Conservation (phyloP, 2,888 invertebrate species). For the Crematogaster levior region DNA sequence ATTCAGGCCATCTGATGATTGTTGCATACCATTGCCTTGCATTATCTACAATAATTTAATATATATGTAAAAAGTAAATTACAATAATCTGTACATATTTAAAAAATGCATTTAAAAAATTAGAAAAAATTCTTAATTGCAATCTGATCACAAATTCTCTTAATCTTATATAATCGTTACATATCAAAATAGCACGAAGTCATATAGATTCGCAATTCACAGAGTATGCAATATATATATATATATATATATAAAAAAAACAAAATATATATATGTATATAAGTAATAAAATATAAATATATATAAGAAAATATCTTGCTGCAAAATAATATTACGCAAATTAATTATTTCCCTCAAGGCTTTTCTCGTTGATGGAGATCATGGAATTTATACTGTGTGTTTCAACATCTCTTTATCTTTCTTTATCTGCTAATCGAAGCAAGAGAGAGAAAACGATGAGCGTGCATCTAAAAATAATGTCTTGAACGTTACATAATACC, state of each 20-base stretch:
- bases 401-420: slow-evolving; percentile 33
- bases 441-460: slow-evolving; percentile 43
- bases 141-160: not conserved
- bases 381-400: slow-evolving; percentile 11
- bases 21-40: slow-evolving; percentile 88
- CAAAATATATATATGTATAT: too few species aligned
- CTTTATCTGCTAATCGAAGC: slow-evolving; percentile 35
- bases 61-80: not conserved
- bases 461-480: slow-evolving; percentile 64
- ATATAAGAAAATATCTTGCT: not conserved
- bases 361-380: not conserved
- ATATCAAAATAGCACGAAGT: not conserved
- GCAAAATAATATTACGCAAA: slow-evolving; percentile 1
- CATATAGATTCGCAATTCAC: not conserved
- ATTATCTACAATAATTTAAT: slow-evolving; percentile 78
- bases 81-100: not conserved
- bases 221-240: too few species aligned
- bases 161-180: not conserved
- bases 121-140: not conserved
- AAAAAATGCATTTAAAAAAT: not conserved
- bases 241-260: too few species aligned
- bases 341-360: slow-evolving; percentile 25
- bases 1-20: slow-evolving; percentile 88
- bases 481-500: slow-evolving; percentile 60
- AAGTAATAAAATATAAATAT: too few species aligned